Base-by-base conservation (phyloP, 2,113 vertebrate species). In the Grammomys dolichurus region DNA sequence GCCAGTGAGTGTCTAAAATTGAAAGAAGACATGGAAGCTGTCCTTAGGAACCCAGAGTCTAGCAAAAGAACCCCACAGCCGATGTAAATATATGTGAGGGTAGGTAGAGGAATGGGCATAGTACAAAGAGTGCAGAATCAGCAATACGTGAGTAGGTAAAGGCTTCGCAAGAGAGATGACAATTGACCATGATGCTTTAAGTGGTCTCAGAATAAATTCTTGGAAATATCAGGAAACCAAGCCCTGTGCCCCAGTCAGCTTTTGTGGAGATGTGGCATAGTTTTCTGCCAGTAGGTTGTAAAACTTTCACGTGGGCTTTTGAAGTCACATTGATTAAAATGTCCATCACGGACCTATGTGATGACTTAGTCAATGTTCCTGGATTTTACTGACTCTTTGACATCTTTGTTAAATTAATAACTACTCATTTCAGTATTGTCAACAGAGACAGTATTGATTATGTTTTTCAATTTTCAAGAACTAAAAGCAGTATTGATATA, bases 251-350 rank as follows among this genome's bases (percentile, higher is more conserved):
- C n/a, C n/a, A 85, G 51, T 54, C 36, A 65, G 56, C 16, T 56
- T 81, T 20, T 9, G 20, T 31, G 4, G 20, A 76, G 33, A 56
- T 10, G 5, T 2, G 16, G 48, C 0, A 12, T 0, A 0, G 4
- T 4, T 51, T 77, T 20, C 78, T 5, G 11, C 11, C 69, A 70
- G 54, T 19, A 72, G 90, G 60, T 6, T 90, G 90, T 58, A 36
- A 63, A 70, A 51, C 28, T 13, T 72, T 33, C 36, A 63, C 58
- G 0, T 26, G 17, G 26, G 5, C 43, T 26, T 92, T 48, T 7
- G 1, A 80, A 58, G 12, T 5, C 8, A 3, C 20, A 14, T 10
- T 19, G n/a, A 14, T 31, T 22, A 82, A 81, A 33, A 26, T 81
- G 51, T 56, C 51, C 51, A 81, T 22, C 5, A 22, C 31, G 36